These are phyloP conservation scores for Hylaea fasciaria DNA, from an alignment of 2,888 invertebrate species.

Conservation along the genomic window DNA sequence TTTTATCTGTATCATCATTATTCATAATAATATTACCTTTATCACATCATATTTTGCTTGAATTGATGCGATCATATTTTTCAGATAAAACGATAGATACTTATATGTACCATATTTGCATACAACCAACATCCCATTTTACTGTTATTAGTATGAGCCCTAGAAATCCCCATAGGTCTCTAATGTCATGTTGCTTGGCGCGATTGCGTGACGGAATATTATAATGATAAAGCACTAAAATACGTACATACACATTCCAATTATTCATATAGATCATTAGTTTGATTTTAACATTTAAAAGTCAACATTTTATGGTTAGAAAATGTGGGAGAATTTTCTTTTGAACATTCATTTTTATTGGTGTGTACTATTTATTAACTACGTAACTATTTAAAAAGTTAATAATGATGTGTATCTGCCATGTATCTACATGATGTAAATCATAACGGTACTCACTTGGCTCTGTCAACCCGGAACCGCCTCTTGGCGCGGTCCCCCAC, in stretches of 20 bases:
- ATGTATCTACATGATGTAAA: background rate
- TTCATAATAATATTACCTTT: background rate
- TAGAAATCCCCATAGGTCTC: background rate
- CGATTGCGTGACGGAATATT: background rate
- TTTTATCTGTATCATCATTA: background rate
- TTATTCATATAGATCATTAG: too few relatives aligned
- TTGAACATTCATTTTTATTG: too few relatives aligned
- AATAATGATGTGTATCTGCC: too few relatives aligned
- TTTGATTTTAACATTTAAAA: too few relatives aligned
- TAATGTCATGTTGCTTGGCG: background rate
- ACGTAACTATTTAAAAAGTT: too few relatives aligned
- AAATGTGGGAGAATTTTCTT: too few relatives aligned
- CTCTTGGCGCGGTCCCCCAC: constrained; percentile 85
- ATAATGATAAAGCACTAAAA: background rate
- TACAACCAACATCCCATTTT: constrained; percentile 5
- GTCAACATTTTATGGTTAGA: too few relatives aligned
- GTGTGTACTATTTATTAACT: too few relatives aligned
- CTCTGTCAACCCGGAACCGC: constrained; percentile 87
- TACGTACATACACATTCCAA: too few relatives aligned
- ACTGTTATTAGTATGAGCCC: background rate
- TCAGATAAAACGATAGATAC: background rate
- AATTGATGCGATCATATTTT: background rate
- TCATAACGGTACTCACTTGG: constrained; percentile 82
- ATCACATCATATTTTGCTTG: background rate
- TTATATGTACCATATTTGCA: background rate